A percentile compares a stretch with the other conserved stretches of the same genome.
Evolutionary conservation across 1,140 invertebrate species (phyloP).

Genomic region (Drosophila virilis): DNA sequence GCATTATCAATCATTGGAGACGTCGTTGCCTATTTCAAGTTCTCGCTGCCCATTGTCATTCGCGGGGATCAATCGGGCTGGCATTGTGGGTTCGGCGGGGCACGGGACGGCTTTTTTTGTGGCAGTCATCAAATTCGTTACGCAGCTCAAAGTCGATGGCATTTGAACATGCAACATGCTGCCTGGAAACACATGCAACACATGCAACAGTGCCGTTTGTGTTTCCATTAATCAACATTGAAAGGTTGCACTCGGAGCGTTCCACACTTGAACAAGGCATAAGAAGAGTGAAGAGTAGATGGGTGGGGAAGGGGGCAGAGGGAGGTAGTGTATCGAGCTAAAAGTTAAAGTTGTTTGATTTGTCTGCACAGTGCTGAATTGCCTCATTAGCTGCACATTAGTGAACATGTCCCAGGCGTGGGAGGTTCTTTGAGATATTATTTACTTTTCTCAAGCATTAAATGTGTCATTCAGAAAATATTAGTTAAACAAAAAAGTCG

Average conservation of each 20-base stretch:
- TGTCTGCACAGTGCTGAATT: constrained; percentile 27
- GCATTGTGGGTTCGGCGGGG: neutral
- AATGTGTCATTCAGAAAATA: constrained; percentile 12
- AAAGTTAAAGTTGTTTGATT: constrained; percentile 20
- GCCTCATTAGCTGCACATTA: constrained; percentile 50
- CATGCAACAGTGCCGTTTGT: constrained; percentile 45
- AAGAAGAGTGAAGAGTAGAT: constrained; percentile 5
- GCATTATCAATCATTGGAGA: constrained; percentile 71
- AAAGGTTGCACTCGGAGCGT: constrained; percentile 55
- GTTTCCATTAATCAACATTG: constrained; percentile 76
- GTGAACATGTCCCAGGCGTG: constrained; percentile 16
- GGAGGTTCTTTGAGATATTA: constrained; percentile 2
- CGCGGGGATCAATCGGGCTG: constrained; percentile 43
- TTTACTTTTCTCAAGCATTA: constrained; percentile 32
- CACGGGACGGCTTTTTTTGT: neutral
- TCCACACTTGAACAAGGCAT: constrained; percentile 35
- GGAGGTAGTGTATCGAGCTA: neutral
- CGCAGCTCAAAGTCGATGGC: constrained; percentile 68
- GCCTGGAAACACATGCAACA: constrained; percentile 14
- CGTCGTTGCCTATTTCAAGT: constrained; percentile 22
- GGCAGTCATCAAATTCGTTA: constrained; percentile 67
- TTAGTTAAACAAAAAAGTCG: too few relatives aligned
- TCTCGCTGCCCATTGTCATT: constrained; percentile 27
- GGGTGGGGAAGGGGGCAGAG: neutral
- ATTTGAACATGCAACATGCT: constrained; percentile 60